Percentiles rank a stretch among this genome's conserved stretches.
phyloP scores from a whole-genome alignment of 2,113 vertebrate species.

The Notarius quadriscutis region DNA sequence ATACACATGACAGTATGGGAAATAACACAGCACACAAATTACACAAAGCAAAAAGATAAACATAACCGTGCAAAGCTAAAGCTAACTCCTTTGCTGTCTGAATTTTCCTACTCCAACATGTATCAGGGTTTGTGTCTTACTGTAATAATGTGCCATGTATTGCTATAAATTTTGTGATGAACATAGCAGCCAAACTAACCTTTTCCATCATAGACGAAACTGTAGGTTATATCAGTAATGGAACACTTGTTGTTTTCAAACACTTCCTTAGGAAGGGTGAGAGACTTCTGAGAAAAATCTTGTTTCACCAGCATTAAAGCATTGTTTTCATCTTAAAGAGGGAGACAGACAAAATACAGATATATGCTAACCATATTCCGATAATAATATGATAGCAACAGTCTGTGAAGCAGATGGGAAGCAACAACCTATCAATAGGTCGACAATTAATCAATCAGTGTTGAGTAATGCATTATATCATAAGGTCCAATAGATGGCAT shows the following conservation, averaged over 20 bases:
- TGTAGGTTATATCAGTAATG: conserved; percentile 38
- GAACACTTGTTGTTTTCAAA: conserved; percentile 32
- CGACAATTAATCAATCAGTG: not conserved
- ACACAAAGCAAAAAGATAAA: not conserved
- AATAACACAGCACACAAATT: not conserved
- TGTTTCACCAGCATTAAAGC: conserved; percentile 36
- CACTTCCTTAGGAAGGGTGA: conserved; percentile 29
- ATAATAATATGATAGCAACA: not conserved
- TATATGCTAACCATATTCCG: not conserved
- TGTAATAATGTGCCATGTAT: not conserved
- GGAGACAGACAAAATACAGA: conserved; percentile 1
- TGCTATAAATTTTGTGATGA: not conserved
- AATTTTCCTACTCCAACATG: not conserved
- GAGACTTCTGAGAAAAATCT: conserved; percentile 38
- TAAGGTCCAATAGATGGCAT: not conserved
- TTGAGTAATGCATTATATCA: not conserved
- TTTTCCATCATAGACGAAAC: conserved; percentile 17
- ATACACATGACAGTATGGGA: not conserved
- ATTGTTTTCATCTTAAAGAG: conserved; percentile 32
- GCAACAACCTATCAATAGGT: not conserved
- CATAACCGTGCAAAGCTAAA: not conserved
- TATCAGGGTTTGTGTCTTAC: not conserved
- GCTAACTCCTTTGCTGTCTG: not conserved
- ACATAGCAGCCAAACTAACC: conserved; percentile 23
- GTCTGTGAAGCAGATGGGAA: not conserved